These are phyloP conservation scores for Galerucella calmariensis DNA, from an alignment of 2,888 invertebrate genomes.

Conservation along the genomic window DNA sequence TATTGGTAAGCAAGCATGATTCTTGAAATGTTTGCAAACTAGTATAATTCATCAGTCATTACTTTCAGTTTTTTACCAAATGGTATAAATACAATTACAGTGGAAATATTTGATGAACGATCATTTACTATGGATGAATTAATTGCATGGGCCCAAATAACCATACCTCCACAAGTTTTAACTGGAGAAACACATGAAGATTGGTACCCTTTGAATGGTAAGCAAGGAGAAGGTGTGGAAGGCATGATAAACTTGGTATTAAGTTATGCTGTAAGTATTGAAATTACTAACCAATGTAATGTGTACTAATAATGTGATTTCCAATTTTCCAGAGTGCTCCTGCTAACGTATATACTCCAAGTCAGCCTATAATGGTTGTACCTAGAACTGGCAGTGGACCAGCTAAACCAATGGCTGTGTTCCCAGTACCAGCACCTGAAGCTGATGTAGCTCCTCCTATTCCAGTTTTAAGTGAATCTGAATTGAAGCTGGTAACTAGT, in stretches of 20 bases:
- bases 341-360: constrained; percentile 66
- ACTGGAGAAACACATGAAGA: constrained; percentile 93
- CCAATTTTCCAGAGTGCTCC: constrained; percentile 43
- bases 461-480: constrained; percentile 68
- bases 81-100: constrained; percentile 87
- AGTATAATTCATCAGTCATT: neutral
- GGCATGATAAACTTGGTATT: constrained; percentile 93
- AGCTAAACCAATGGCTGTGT: constrained; percentile 66
- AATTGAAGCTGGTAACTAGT: constrained; percentile 72
- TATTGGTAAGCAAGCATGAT: constrained; percentile 75
- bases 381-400: constrained; percentile 66
- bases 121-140: constrained; percentile 96
- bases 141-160: constrained; percentile 93
- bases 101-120: constrained; percentile 97
- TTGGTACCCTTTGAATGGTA: constrained; percentile 93
- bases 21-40: too few relatives aligned
- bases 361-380: constrained; percentile 78
- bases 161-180: constrained; percentile 85
- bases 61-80: constrained; percentile 80
- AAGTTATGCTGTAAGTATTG: constrained; percentile 75
- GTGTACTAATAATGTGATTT: neutral
- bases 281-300: constrained; percentile 7
- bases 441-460: constrained; percentile 51
- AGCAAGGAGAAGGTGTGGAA: constrained; percentile 94
- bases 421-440: constrained; percentile 59